Evolutionary conservation across 2,113 vertebrate genomes (phyloP).

Genomic region (Choloepus hoffmanni): DNA sequence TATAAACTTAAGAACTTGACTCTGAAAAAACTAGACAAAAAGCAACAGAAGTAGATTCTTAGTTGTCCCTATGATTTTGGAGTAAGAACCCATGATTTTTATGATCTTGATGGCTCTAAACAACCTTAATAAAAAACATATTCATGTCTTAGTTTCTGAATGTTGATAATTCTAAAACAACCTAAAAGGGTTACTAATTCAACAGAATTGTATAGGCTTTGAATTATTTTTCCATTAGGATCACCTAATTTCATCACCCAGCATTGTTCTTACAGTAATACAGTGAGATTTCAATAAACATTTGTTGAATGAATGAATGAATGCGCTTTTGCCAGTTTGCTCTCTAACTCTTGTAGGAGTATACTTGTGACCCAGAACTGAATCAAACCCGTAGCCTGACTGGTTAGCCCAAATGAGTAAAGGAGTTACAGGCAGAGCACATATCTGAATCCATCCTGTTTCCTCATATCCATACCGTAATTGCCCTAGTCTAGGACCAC

Average conservation of each 20-base stretch:
- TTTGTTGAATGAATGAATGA: background rate
- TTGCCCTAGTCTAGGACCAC: background rate
- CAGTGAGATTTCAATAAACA: background rate
- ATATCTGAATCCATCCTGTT: background rate
- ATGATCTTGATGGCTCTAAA: constrained; percentile 16
- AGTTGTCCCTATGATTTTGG: background rate
- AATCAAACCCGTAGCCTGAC: background rate
- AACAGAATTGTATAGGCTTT: background rate
- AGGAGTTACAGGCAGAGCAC: background rate
- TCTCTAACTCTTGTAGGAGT: background rate
- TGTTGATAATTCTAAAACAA: background rate
- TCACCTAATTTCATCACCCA: background rate
- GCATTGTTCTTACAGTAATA: background rate
- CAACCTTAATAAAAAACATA: background rate
- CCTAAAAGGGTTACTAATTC: background rate
- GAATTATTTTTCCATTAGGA: background rate
- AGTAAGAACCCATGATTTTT: background rate
- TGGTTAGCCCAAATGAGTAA: background rate
- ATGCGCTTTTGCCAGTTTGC: background rate
- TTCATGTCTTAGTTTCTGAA: constrained; percentile 10
- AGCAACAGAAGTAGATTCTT: constrained; percentile 12
- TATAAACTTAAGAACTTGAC: background rate
- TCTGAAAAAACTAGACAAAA: constrained; percentile 20
- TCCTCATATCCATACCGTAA: background rate
- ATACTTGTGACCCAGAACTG: background rate